A percentile compares a stretch with the other conserved stretches of the same genome.
These are phyloP conservation scores for Tridacna gigas DNA, from an alignment of 2,888 invertebrate species.

Conservation along the genomic window DNA sequence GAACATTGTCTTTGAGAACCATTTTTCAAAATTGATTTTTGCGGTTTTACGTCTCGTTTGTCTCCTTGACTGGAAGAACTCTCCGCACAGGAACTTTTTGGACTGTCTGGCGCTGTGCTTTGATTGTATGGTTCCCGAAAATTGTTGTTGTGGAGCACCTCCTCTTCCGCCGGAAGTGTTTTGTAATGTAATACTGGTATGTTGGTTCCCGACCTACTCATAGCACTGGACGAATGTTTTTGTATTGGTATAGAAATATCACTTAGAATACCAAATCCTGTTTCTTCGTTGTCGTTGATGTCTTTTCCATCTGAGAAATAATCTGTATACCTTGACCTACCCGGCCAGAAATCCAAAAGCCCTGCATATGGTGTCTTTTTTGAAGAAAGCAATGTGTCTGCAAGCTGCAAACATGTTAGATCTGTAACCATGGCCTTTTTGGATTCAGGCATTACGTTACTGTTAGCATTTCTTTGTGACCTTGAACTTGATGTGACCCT, in stretches of 20 bases:
- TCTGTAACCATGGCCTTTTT: conserved; percentile 42
- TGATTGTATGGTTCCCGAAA: not conserved
- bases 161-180: conserved; percentile 31
- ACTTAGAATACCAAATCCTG: not conserved
- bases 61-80: not conserved
- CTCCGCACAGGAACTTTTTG: not conserved
- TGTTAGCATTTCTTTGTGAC: not conserved
- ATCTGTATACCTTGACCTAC: conserved; percentile 35
- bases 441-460: not conserved
- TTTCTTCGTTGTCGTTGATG: not conserved
- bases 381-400: conserved; percentile 51
- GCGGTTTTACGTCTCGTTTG: conserved; percentile 29
- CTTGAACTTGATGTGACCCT: not conserved
- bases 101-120: not conserved
- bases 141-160: not conserved
- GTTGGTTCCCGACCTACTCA: conserved; percentile 3
- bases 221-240: not conserved
- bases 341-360: conserved; percentile 28
- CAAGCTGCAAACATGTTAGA: conserved; percentile 51
- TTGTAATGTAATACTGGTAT: conserved; percentile 20
- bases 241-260: not conserved
- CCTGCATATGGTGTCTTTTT: conserved; percentile 47
- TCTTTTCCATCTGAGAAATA: conserved; percentile 17
- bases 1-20: conserved; percentile 12
- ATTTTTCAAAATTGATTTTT: conserved; percentile 59